Evolutionary conservation across 2,888 invertebrate genomes (phyloP).

Genomic region (Prionchulus punctatus): DNA sequence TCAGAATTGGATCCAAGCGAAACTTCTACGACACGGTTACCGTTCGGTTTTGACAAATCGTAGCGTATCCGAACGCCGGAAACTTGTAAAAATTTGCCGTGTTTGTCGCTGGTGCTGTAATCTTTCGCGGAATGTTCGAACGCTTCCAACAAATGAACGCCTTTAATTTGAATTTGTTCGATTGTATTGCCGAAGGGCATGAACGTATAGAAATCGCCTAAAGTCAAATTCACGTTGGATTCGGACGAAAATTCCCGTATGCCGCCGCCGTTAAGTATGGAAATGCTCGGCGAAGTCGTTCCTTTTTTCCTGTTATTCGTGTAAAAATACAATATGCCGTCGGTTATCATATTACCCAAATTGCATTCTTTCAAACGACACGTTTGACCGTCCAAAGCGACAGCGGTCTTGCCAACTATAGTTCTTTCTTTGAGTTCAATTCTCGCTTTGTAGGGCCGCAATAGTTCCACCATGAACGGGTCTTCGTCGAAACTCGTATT

Average conservation of each 20-base stretch:
- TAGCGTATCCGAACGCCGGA: constrained; percentile 44
- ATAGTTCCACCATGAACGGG: neutral
- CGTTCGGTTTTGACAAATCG: constrained; percentile 46
- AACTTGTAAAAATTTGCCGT: constrained; percentile 63
- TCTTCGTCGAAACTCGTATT: neutral
- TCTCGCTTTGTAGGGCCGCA: neutral
- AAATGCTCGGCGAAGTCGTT: constrained; percentile 64
- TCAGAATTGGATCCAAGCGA: constrained; percentile 45
- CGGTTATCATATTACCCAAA: constrained; percentile 7
- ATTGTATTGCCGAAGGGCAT: constrained; percentile 60
- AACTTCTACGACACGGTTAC: constrained; percentile 49
- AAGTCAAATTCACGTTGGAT: constrained; percentile 44
- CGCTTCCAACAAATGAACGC: constrained; percentile 46
- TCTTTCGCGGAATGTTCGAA: constrained; percentile 51
- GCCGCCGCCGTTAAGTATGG: constrained; percentile 57
- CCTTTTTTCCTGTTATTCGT: no score
- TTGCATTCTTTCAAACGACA: constrained; percentile 10
- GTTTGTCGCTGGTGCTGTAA: constrained; percentile 37
- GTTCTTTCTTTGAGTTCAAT: neutral
- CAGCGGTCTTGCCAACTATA: constrained; percentile 3
- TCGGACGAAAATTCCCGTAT: constrained; percentile 43
- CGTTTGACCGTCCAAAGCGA: constrained; percentile 5
- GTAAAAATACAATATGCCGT: neutral
- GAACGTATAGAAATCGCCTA: constrained; percentile 53
- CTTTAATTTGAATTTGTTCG: constrained; percentile 49